Evolutionary conservation across 1,140 invertebrate species (phyloP).

Genomic region (Mercenaria mercenaria): DNA sequence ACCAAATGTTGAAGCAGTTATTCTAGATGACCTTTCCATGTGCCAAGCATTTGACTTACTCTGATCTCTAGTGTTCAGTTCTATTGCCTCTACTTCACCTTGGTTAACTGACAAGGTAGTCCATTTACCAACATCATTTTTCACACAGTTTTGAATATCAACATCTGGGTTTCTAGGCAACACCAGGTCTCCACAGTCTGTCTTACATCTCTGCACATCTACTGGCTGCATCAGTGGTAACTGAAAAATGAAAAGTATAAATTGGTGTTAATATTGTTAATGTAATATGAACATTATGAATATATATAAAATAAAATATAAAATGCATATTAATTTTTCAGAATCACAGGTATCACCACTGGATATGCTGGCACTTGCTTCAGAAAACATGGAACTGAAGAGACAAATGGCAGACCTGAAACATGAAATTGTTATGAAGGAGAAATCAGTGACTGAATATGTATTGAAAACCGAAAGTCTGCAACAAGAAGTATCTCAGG

Average conservation of each 20-base stretch:
- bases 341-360: background rate
- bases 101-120: background rate
- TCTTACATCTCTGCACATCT: background rate
- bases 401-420: background rate
- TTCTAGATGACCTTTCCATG: background rate
- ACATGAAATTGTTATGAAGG: background rate
- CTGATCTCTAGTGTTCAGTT: conserved; percentile 29
- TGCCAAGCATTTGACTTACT: background rate
- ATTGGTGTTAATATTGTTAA: no score
- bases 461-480: background rate
- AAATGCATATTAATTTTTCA: background rate
- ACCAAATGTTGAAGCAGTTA: conserved; percentile 29
- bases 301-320: background rate
- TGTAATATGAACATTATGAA: no score
- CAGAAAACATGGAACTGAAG: conserved; percentile 22
- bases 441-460: background rate
- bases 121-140: background rate
- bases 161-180: background rate
- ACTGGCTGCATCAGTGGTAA: conserved; percentile 22
- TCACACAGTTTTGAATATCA: background rate
- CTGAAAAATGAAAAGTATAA: background rate
- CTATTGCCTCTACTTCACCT: background rate
- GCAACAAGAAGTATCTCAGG: background rate
- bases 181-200: background rate
- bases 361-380: conserved; percentile 46